phyloP scores from a whole-genome alignment of 2,797 vertebrate genomes.

The Sebastolobus altivelis region DNA sequence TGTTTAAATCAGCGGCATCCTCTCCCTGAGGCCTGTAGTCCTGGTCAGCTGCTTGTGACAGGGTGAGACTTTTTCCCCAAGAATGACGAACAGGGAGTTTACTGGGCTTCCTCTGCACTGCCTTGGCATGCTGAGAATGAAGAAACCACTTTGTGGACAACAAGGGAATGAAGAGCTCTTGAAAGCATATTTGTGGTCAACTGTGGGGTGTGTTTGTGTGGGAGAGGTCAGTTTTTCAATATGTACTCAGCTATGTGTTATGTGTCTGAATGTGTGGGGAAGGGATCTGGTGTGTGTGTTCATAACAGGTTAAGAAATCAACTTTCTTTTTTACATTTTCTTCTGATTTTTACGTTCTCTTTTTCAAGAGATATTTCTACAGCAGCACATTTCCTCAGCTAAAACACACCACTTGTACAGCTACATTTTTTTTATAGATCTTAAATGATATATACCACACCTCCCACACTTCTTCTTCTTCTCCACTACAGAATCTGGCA shows the following conservation, averaged over 20 bases:
- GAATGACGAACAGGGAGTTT: conserved; percentile 26
- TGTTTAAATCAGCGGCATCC: conserved; percentile 22
- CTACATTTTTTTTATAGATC: background rate
- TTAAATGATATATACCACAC: conserved; percentile 21
- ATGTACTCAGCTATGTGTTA: conserved; percentile 48
- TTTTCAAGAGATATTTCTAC: background rate
- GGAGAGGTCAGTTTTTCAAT: conserved; percentile 54
- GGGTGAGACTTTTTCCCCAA: conserved; percentile 30
- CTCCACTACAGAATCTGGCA: conserved; percentile 36
- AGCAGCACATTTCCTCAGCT: background rate
- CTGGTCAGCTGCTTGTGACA: conserved; percentile 35
- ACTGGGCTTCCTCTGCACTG: conserved; percentile 29
- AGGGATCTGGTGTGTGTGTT: conserved; percentile 4
- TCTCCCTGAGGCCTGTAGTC: conserved; percentile 9
- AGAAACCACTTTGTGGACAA: conserved; percentile 47
- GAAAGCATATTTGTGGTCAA: conserved; percentile 75
- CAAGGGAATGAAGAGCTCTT: conserved; percentile 51
- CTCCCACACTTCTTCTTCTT: conserved; percentile 10
- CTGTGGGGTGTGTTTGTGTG: conserved; percentile 61
- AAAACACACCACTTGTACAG: background rate
- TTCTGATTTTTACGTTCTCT: background rate
- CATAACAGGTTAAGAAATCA: conserved; percentile 16
- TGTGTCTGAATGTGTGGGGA: conserved; percentile 30
- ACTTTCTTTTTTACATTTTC: background rate
- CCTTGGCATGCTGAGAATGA: conserved; percentile 34